These are phyloP conservation scores for Cavia aperea DNA, from an alignment of 2,113 vertebrate species.

Conservation along the genomic window DNA sequence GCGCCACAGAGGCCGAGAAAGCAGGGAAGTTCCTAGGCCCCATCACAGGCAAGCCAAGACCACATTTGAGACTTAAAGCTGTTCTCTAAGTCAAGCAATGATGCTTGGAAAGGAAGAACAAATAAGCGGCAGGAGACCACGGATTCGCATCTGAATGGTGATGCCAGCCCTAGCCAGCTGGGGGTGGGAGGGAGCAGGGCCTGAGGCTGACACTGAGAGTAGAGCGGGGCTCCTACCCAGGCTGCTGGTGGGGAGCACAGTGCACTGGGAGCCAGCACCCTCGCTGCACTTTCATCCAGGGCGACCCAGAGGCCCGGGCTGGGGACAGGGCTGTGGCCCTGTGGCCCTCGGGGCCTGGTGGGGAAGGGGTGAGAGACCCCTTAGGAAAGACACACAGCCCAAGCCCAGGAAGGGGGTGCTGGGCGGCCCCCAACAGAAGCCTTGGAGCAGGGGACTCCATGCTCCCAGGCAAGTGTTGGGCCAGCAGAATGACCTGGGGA, in stretches of 20 bases:
- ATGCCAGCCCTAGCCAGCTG: background rate
- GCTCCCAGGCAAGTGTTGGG: no score
- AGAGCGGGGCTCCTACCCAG: no score
- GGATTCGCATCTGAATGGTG: conserved; percentile 20
- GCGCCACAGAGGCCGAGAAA: background rate
- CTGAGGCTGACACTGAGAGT: background rate
- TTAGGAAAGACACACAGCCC: background rate
- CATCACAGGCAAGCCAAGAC: background rate
- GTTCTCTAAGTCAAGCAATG: background rate
- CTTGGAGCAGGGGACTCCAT: background rate
- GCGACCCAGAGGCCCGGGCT: no score
- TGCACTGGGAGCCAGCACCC: no score
- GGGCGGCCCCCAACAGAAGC: no score
- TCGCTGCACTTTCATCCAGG: no score
- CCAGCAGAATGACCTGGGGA: background rate
- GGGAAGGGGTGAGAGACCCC: fast-evolving
- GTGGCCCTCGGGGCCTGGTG: background rate
- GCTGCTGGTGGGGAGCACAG: no score
- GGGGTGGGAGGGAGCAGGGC: background rate
- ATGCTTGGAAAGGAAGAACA: conserved; percentile 7
- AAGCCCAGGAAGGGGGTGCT: background rate
- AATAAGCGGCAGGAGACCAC: background rate
- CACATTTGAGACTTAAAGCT: background rate
- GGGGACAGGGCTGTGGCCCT: no score
- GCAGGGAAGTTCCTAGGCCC: background rate